A percentile compares a stretch with the other conserved stretches of the same genome.
These are phyloP conservation scores for Drosophila pseudotakahashii DNA, from an alignment of 2,888 invertebrate genomes.

Conservation along the genomic window DNA sequence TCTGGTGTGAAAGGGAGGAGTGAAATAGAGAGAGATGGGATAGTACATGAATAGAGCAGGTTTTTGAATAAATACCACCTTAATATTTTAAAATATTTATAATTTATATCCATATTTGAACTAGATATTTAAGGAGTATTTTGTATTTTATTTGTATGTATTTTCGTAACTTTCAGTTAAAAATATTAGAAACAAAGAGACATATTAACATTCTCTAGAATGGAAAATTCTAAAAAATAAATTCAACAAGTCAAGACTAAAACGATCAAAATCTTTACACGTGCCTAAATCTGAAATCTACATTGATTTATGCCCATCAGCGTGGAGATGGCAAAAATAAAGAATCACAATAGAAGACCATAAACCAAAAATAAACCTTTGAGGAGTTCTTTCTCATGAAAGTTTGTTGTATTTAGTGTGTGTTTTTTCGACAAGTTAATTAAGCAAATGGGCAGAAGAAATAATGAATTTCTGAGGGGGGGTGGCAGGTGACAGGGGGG, in stretches of 20 bases:
- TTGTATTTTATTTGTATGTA: no score
- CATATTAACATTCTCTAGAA: background rate
- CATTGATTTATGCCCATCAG: conserved; percentile 16
- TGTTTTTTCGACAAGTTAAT: conserved; percentile 68
- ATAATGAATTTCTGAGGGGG: conserved; percentile 39
- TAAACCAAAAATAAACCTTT: conserved; percentile 18
- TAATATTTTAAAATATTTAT: background rate
- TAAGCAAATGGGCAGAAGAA: conserved; percentile 51
- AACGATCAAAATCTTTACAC: conserved; percentile 16
- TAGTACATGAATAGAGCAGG: background rate
- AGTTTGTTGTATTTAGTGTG: conserved; percentile 16
- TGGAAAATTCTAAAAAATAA: background rate
- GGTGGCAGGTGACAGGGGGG: conserved; percentile 25
- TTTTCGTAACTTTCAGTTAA: background rate
- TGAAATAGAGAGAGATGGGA: background rate
- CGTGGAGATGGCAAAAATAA: conserved; percentile 10
- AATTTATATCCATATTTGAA: no score
- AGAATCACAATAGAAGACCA: conserved; percentile 22
- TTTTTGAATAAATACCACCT: background rate
- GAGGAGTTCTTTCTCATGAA: conserved; percentile 43
- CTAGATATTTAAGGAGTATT: background rate
- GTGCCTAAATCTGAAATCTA: conserved; percentile 14
- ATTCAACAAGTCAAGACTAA: background rate
- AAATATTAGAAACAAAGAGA: background rate
- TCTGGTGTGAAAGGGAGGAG: conserved; percentile 19